These are phyloP conservation scores for Muntiacus muntjak DNA, from an alignment of 2,113 vertebrate genomes.

Conservation along the genomic window DNA sequence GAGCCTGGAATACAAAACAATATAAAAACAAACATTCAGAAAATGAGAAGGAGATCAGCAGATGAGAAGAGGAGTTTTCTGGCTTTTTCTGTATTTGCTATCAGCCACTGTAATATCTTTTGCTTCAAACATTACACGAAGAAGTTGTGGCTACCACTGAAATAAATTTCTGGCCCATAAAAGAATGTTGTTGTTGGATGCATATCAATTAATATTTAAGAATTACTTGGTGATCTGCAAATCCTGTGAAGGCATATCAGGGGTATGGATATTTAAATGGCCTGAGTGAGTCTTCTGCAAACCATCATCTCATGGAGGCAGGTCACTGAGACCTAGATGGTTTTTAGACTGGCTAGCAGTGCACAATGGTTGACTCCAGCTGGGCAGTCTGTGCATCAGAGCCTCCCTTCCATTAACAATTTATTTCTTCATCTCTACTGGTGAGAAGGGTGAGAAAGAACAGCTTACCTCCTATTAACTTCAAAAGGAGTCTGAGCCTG, in stretches of 20 bases:
- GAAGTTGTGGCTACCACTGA: neutral
- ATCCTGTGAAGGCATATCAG: neutral
- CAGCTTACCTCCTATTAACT: neutral
- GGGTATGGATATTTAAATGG: neutral
- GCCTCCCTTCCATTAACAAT: neutral
- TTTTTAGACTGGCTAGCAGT: neutral
- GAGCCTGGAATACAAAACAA: neutral
- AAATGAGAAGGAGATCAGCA: neutral
- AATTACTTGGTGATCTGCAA: neutral
- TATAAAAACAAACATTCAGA: neutral
- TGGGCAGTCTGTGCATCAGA: neutral
- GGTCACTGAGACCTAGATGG: neutral
- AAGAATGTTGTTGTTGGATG: neutral
- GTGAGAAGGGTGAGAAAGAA: neutral
- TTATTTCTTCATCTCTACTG: neutral
- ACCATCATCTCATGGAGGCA: neutral
- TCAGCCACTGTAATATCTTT: neutral
- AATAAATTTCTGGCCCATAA: neutral
- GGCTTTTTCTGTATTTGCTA: neutral
- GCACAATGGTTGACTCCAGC: neutral
- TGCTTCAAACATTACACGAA: neutral
- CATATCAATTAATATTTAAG: neutral
- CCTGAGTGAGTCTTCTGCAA: neutral
- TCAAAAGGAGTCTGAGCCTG: neutral
- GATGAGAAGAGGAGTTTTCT: neutral